Evolutionary conservation across 1,140 invertebrate species (phyloP).

Genomic region (Drosophila nigromelanica): DNA sequence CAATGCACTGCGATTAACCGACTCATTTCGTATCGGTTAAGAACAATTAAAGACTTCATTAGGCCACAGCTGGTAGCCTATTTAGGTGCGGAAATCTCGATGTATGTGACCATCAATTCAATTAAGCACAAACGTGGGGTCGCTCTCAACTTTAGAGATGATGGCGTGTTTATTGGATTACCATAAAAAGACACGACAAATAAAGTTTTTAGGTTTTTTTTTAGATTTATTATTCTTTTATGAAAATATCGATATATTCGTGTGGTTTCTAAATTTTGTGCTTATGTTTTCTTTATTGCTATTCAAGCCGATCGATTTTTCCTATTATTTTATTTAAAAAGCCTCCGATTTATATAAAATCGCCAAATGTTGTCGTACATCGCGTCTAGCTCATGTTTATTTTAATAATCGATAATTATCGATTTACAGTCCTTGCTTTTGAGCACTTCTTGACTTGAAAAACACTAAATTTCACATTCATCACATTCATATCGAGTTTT

Average conservation of each 20-base stretch:
- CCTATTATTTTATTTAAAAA: background rate
- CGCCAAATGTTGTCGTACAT: background rate
- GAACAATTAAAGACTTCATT: conserved; percentile 77
- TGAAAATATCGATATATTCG: too few species aligned
- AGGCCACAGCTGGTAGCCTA: conserved; percentile 51
- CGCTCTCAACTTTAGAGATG: background rate
- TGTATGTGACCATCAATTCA: conserved; percentile 61
- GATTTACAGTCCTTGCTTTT: background rate
- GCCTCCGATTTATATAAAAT: background rate
- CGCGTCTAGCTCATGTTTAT: too few species aligned
- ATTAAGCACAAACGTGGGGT: conserved; percentile 44
- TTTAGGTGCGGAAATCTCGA: conserved; percentile 44
- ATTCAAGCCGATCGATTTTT: too few species aligned
- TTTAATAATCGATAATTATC: background rate
- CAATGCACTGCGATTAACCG: conserved; percentile 37
- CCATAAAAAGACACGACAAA: too few species aligned
- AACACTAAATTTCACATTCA: too few species aligned
- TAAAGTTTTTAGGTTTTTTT: too few species aligned
- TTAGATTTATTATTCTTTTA: background rate
- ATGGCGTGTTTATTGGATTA: background rate
- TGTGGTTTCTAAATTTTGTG: background rate
- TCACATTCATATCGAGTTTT: too few species aligned
- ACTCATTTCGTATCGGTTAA: conserved; percentile 31
- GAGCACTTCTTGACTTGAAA: background rate
- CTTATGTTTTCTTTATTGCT: background rate